Evolutionary conservation across 2,113 vertebrate species (phyloP).

Genomic region (Chloropsis cyanopogon): DNA sequence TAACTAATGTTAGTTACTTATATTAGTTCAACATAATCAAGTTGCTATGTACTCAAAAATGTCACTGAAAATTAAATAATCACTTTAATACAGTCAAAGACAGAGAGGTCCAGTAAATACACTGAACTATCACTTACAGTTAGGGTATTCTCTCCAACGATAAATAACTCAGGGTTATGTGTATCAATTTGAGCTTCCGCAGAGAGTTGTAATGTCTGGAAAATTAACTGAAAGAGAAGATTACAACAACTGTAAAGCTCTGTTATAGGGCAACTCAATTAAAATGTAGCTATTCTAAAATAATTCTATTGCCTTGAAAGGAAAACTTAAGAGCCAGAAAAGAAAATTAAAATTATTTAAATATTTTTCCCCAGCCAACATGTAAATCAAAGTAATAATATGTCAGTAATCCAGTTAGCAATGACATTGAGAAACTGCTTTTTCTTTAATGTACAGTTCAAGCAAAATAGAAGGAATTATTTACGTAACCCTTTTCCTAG

Average conservation of each 20-base stretch:
- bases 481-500: neutral
- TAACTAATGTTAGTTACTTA: too few species aligned
- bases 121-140: conserved; percentile 69
- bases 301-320: neutral
- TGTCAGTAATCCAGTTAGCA: neutral
- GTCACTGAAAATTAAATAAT: neutral
- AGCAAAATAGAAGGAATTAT: neutral
- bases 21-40: neutral
- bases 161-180: conserved; percentile 77
- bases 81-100: neutral
- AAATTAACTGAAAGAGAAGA: conserved; percentile 76
- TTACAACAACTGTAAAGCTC: neutral
- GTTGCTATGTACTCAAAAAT: neutral
- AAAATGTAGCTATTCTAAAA: neutral
- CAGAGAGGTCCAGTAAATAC: neutral
- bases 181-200: conserved; percentile 76
- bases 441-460: neutral
- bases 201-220: conserved; percentile 79
- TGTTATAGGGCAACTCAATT: neutral
- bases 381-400: neutral
- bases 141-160: conserved; percentile 75
- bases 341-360: neutral
- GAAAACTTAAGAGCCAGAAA: neutral
- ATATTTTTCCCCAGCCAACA: neutral
- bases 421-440: neutral